Conservation (phyloP, 2,113 vertebrate species). For the Lontra canadensis region DNA sequence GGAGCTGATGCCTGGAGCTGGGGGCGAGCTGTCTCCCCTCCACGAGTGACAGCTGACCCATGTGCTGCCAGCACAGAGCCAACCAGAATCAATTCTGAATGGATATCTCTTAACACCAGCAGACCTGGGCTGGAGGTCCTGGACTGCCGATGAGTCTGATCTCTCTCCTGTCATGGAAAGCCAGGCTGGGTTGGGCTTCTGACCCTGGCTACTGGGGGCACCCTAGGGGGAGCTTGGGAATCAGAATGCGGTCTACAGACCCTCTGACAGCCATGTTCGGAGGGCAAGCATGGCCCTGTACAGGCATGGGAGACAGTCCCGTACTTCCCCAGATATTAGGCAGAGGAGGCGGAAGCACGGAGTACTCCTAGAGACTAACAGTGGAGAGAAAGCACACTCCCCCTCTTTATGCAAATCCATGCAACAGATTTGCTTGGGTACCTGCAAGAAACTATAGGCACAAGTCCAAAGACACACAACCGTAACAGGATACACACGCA, state of each 20-base stretch:
- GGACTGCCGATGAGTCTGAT: too few relatives aligned
- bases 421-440: not conserved
- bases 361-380: conserved; percentile 59
- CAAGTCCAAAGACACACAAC: not conserved
- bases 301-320: accelerated
- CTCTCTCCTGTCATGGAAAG: not conserved
- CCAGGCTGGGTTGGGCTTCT: not conserved
- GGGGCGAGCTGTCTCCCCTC: not conserved
- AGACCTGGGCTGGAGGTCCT: accelerated
- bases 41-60: accelerated
- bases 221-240: not conserved
- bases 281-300: not conserved
- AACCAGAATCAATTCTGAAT: not conserved
- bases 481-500: not conserved
- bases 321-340: conserved; percentile 54
- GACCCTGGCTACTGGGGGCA: not conserved
- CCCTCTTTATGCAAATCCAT: not conserved
- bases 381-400: conserved; percentile 64
- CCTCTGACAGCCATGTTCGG: accelerated
- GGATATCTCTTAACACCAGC: not conserved
- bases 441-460: not conserved
- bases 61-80: too few relatives aligned
- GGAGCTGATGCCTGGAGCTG: not conserved
- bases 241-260: too few relatives aligned
- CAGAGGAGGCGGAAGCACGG: accelerated